Conservation (phyloP, 1,140 invertebrate species). For the Drosophila tristis region DNA sequence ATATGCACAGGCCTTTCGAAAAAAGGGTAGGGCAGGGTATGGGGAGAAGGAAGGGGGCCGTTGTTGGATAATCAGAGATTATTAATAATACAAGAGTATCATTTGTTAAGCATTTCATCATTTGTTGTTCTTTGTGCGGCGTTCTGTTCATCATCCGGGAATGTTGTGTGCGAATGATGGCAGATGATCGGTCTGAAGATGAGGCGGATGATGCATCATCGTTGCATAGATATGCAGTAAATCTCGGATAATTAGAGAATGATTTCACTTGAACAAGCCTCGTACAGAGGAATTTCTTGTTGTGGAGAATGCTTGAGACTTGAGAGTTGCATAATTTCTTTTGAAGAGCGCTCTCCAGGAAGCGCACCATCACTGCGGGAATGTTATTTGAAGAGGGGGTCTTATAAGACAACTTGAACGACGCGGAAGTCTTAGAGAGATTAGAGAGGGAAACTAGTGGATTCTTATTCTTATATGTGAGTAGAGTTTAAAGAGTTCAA, state of each 20-base stretch:
- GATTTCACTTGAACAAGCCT: conserved; percentile 42
- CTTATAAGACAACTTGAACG: too few species aligned
- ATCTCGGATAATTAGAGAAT: conserved; percentile 40
- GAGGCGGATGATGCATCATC: conserved; percentile 68
- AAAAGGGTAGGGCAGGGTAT: background rate
- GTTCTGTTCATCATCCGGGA: conserved; percentile 54
- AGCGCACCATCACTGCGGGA: conserved; percentile 26
- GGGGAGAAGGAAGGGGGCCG: conserved; percentile 1
- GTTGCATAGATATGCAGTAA: conserved; percentile 35
- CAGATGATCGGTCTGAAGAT: conserved; percentile 17
- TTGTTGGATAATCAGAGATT: conserved; percentile 48
- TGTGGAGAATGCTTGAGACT: background rate
- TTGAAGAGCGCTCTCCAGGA: conserved; percentile 1
- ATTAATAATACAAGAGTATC: conserved; percentile 72
- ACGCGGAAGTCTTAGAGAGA: too few species aligned
- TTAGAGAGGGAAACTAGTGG: too few species aligned
- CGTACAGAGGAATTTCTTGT: conserved; percentile 47
- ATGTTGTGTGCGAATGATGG: conserved; percentile 47
- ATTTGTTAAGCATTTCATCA: conserved; percentile 57
- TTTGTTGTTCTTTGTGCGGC: conserved; percentile 43
- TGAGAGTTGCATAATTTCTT: conserved; percentile 46
- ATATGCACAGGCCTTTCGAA: background rate
- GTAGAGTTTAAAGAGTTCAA: too few species aligned
- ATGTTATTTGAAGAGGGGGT: conserved; percentile 13
- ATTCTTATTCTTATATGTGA: too few species aligned